Evolutionary conservation across 2,888 invertebrate species (phyloP), one percentile per base, ranked within the genome.

Genomic region (Heteromurus nitidus): DNA sequence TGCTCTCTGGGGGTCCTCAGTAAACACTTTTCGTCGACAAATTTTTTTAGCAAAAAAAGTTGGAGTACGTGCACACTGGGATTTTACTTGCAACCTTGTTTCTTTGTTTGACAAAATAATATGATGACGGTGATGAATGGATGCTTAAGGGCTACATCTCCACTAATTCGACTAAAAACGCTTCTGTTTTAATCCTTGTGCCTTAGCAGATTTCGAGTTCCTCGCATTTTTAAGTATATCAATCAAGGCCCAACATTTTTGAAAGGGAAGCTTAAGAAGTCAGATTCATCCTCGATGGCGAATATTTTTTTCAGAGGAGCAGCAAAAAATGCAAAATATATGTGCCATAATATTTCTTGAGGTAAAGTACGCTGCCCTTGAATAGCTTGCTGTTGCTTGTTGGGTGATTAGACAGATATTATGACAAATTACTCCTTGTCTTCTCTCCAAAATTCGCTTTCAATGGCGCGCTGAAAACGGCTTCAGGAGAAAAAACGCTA

Each of bases 351-450:
- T 50, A 18, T 9, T 50, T 50, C n/a, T n/a, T n/a, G 47, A 47
- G 7, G 11, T 47, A 11, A 3, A 7, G 11, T 30, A 62, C 9
- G 24, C 30, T 64, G 62, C 60, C 60, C 72, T 72, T 72, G 58
- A 31, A 58, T 72, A 16, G 60, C n/a, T n/a, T n/a, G n/a, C n/a
- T n/a, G n/a, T n/a, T n/a, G 55, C 60, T 60, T 60, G 60, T 18
- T 73, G 53, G 64, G 73, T 73, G 73, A 73, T 73, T 73, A 73
- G 64, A 73, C 62, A 73, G 64, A 73, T 50, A 64, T 62, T 62
- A 62, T 73, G 73, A 73, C 73, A 73, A 73, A 73, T 73, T 73
- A 64, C 73, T 73, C 24, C 47, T 73, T 64, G 42, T 42, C 64
- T 24, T 42, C 20, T 36, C 7, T 20, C n/a, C n/a, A n/a, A n/a